Evolutionary conservation across 2,113 vertebrate species (phyloP).

Genomic region (Oceanodroma tethys): DNA sequence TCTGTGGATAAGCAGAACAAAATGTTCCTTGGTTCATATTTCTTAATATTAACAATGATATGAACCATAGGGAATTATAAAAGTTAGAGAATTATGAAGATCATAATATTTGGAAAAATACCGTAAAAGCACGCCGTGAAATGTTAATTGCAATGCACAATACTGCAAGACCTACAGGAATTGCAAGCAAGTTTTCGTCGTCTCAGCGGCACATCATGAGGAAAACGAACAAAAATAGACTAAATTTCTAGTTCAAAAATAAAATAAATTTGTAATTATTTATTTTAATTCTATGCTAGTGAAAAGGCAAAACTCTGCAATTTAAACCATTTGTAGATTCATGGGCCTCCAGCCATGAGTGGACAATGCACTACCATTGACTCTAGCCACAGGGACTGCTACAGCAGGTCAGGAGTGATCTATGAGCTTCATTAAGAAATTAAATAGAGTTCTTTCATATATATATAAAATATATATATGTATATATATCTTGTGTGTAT

Average conservation of each 20-base stretch:
- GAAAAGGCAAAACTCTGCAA: not conserved
- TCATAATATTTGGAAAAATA: not conserved
- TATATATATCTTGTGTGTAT: no score
- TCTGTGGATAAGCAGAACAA: not conserved
- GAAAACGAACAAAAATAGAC: not conserved
- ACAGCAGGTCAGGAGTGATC: not conserved
- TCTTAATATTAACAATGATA: not conserved
- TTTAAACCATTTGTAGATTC: not conserved
- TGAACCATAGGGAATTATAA: not conserved
- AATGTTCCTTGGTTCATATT: not conserved
- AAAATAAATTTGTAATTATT: not conserved
- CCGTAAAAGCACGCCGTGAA: not conserved
- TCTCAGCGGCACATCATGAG: not conserved
- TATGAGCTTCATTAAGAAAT: not conserved
- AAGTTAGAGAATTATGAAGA: not conserved
- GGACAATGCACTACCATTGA: not conserved
- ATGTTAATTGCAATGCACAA: not conserved
- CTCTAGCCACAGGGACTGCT: not conserved
- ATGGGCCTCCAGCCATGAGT: not conserved
- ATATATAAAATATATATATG: not conserved
- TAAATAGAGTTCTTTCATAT: not conserved
- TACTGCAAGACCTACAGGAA: not conserved
- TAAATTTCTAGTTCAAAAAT: not conserved
- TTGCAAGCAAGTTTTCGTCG: not conserved
- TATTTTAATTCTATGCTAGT: not conserved